Conservation (phyloP, 2,797 vertebrate genomes). For the Gallinago nigripennis region DNA sequence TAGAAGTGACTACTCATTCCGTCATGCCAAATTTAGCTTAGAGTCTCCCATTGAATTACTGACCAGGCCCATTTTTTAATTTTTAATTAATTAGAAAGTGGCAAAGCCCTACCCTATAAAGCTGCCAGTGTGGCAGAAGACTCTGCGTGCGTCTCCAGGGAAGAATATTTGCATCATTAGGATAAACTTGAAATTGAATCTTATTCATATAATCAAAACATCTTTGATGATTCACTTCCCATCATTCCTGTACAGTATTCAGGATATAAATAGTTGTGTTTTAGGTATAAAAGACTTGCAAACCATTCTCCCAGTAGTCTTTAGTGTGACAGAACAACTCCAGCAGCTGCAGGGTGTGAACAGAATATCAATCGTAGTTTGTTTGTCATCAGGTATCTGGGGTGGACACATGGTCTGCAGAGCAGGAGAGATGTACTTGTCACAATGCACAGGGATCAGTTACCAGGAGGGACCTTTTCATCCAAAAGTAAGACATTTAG, state of each 20-base stretch:
- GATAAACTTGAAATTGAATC: conserved; percentile 40
- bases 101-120: background rate
- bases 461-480: background rate
- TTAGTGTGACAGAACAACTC: background rate
- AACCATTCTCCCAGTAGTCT: background rate
- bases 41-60: background rate
- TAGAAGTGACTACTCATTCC: background rate
- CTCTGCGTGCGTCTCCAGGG: background rate
- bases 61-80: background rate
- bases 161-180: background rate
- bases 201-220: conserved; percentile 47
- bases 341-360: background rate
- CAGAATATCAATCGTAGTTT: background rate
- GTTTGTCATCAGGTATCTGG: background rate
- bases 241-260: background rate
- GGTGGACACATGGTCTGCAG: background rate
- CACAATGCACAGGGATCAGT: background rate
- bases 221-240: conserved; percentile 48
- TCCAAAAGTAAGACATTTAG: background rate
- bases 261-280: conserved; percentile 19
- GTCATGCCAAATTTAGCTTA: background rate
- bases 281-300: conserved; percentile 7
- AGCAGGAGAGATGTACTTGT: background rate
- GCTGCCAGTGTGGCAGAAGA: background rate
- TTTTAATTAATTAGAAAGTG: background rate